Evolutionary conservation across 2,888 invertebrate genomes (phyloP), one percentile per base, ranked within the genome.

Genomic region (Electrophaes corylata): DNA sequence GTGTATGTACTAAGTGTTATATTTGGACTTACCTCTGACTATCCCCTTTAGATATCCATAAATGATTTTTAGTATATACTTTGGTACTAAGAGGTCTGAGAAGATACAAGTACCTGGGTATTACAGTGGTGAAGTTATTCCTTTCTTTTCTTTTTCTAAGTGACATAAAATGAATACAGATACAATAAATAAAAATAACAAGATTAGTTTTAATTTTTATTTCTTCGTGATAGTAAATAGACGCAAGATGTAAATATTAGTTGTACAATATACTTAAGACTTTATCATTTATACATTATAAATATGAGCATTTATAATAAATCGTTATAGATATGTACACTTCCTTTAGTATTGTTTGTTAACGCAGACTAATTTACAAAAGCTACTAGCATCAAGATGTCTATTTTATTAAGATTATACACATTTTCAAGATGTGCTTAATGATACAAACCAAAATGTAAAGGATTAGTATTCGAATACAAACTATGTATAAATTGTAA

Each of bases 201-300:
- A 10, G 60, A 61, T 64, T 73, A 74, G 73, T 71, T 74, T 66
- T 70, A 73, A 65, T 76, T 77, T 88, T 87, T 85, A 86, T 86
- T 90, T 85, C 76, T 83, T 83, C 64, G 88, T 90, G 90, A 89
- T 86, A 88, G 75, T 89, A 88, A 89, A 85, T 87, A 89, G 86
- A 88, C 79, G 82, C 83, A 86, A 83, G 81, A 86, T 86, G 86
- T 89, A 88, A 89, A 89, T 88, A 84, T 75, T 82, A 84, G 81
- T 84, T 82, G 78, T 86, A 88, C 83, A 87, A 75, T 84, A 81
- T 80, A 77, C 67, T 74, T 80, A 71, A 77, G 66, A 69, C 68
- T 73, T 72, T 58, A 66, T 64, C 60, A 72, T 72, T 81, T 83
- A 77, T 84, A 88, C 86, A 84, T 76, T 86, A 81, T 65, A 78